Evolutionary conservation across 1,140 invertebrate species (phyloP).

Genomic region (Neuroterus valhalla): DNA sequence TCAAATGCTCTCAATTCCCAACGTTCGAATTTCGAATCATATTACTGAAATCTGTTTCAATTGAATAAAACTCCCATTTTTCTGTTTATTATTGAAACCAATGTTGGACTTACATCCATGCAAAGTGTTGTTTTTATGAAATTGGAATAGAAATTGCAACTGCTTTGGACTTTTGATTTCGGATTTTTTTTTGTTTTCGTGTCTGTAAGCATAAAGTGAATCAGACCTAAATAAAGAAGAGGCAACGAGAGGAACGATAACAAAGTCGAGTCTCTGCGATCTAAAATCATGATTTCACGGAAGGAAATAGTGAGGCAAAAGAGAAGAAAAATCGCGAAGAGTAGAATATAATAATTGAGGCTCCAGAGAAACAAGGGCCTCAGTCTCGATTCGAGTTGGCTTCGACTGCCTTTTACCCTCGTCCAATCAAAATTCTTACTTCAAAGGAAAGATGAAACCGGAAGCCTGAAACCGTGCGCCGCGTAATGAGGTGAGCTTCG

Average conservation of each 20-base stretch:
- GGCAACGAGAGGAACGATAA: conserved; percentile 10
- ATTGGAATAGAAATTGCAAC: no score
- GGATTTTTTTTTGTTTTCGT: neutral
- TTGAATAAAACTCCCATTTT: no score
- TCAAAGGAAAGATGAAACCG: conserved; percentile 61
- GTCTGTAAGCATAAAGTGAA: neutral
- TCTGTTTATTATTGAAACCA: no score
- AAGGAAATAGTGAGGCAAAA: conserved; percentile 34
- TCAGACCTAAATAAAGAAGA: neutral
- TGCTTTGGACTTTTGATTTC: no score
- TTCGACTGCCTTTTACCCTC: conserved; percentile 55
- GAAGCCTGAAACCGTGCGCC: conserved; percentile 60
- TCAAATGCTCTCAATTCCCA: no score
- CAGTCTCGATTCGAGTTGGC: conserved; percentile 40
- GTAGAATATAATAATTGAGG: conserved; percentile 63
- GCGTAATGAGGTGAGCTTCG: conserved; percentile 64
- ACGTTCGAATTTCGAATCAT: no score
- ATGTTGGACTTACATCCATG: no score
- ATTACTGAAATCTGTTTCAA: no score
- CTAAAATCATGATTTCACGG: conserved; percentile 16
- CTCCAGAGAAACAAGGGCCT: conserved; percentile 56
- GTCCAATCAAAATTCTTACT: conserved; percentile 64
- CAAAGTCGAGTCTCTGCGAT: neutral
- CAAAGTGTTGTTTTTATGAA: no score
- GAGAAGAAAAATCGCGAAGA: conserved; percentile 44